Base-by-base conservation (phyloP, 2,113 vertebrate genomes). In the Datnioides undecimradiatus region DNA sequence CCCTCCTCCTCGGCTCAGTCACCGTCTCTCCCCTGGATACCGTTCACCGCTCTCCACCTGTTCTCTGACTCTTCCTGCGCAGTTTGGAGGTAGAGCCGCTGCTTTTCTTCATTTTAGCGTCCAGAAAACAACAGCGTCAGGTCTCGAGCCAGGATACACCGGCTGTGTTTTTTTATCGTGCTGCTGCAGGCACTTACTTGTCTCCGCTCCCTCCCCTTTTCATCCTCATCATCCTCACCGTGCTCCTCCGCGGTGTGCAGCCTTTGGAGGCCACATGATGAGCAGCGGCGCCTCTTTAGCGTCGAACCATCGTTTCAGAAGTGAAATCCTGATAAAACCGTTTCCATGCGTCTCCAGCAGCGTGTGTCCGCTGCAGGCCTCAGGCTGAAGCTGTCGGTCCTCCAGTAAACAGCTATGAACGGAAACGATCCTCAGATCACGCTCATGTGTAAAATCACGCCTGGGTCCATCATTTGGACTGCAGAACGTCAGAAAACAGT, bases 141-240 rank as follows among this genome's bases (percentile, higher is more conserved):
- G 0, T 38, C 1, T 21, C 41, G 40, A 43, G 1, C 36, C 54
- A 31, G 48, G 16, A 11, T n/a, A 8, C 10, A 0, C 23, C 4
- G 10, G 40, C 25, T 5, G 8, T 66, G 34, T 79, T 72, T 62
- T 72, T 62, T 70, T 55, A 60, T 85, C 65, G 54, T 9, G 77
- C 6, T 33, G 73, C 82, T 19, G 79, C 73, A 77, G 77, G 75
- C 86, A 73, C 84, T n/a, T n/a, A 72, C 84, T 90, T 79, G 70
- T 43, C 75, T 64, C 71, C 58, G 45, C 65, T 5, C 23, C 73
- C 33, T 29, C 58, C 38, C 54, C n/a, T n/a, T n/a, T n/a, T n/a
- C n/a, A n/a, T 46, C 48, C 23, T 73, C 74, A 29, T 76, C 72
- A 43, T 77, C 63, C 46, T 40, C 69, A 3, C 38, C 57, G 21